phyloP scores from a whole-genome alignment of 2,888 invertebrate species.

The Drosophila bunnanda region DNA sequence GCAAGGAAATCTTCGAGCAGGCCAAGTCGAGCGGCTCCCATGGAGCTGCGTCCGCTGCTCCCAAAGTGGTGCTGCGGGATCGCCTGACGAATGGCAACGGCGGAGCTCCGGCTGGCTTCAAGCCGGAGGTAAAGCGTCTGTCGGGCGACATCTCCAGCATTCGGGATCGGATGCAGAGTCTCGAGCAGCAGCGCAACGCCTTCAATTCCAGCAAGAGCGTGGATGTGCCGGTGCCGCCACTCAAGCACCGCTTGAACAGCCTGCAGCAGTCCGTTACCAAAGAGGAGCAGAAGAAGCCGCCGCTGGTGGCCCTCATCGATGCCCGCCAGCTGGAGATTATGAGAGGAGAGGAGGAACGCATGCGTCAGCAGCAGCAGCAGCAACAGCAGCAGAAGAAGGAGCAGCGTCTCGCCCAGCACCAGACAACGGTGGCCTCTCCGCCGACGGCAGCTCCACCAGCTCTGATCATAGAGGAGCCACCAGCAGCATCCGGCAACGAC shows the following conservation, averaged over 20 bases:
- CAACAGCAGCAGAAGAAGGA: slow-evolving; percentile 39
- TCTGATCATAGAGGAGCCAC: slow-evolving; percentile 61
- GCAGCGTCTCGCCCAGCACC: slow-evolving; percentile 9
- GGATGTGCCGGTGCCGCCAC: slow-evolving; percentile 83
- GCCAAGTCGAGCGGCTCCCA: slow-evolving; percentile 38
- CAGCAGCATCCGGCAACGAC: slow-evolving; percentile 87
- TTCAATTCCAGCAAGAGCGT: slow-evolving; percentile 80
- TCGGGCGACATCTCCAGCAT: slow-evolving; percentile 88
- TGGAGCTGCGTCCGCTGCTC: slow-evolving; percentile 36
- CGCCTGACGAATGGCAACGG: slow-evolving; percentile 66
- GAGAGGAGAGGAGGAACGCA: slow-evolving; percentile 83
- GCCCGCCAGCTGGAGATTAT: slow-evolving; percentile 86
- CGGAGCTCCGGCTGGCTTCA: slow-evolving; percentile 46
- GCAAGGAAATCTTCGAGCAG: slow-evolving; percentile 92
- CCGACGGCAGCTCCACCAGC: slow-evolving; percentile 43
- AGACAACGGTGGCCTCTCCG: slow-evolving; percentile 19
- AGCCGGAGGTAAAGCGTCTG: slow-evolving; percentile 85
- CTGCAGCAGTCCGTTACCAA: slow-evolving; percentile 83
- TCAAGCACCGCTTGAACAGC: slow-evolving; percentile 84
- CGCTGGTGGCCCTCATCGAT: slow-evolving; percentile 83
- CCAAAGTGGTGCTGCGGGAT: slow-evolving; percentile 73
- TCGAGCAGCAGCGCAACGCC: slow-evolving; percentile 86
- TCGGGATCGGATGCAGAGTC: slow-evolving; percentile 87
- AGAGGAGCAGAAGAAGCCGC: slow-evolving; percentile 81
- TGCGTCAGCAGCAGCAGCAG: slow-evolving; percentile 56